Percentiles rank a stretch among this genome's conserved stretches.
Evolutionary conservation across 2,888 invertebrate genomes (phyloP).

Genomic region (Xestoiulus laeticollis): DNA sequence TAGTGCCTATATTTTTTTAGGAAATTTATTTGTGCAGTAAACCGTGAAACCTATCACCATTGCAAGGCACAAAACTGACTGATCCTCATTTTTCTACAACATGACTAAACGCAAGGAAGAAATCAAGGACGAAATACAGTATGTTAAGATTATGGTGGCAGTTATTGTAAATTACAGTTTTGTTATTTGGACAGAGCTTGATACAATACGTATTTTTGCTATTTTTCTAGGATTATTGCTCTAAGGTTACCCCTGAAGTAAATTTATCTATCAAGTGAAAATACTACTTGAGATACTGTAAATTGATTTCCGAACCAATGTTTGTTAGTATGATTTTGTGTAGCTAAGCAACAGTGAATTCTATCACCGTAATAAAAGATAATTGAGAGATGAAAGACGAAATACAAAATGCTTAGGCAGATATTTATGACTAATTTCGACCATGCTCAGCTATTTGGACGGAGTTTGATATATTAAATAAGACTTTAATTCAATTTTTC

Average conservation of each 20-base stretch:
- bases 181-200: no score
- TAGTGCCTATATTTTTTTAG: neutral
- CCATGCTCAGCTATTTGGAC: neutral
- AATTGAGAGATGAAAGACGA: neutral
- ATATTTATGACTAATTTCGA: neutral
- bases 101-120: no score
- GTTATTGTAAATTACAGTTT: no score
- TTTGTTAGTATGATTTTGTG: no score
- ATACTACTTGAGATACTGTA: no score
- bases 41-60: neutral
- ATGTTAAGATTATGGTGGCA: no score
- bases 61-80: neutral
- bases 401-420: neutral
- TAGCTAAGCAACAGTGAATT: neutral
- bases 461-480: neutral
- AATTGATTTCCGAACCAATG: no score
- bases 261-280: no score
- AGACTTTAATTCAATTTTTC: neutral
- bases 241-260: no score
- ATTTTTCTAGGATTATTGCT: no score
- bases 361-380: neutral
- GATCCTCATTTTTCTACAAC: neutral
- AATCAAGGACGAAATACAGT: no score
- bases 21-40: neutral
- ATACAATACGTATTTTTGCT: no score